Base-by-base conservation (phyloP, 2,113 vertebrate genomes). In the Speoplatyrhinus poulsoni region DNA sequence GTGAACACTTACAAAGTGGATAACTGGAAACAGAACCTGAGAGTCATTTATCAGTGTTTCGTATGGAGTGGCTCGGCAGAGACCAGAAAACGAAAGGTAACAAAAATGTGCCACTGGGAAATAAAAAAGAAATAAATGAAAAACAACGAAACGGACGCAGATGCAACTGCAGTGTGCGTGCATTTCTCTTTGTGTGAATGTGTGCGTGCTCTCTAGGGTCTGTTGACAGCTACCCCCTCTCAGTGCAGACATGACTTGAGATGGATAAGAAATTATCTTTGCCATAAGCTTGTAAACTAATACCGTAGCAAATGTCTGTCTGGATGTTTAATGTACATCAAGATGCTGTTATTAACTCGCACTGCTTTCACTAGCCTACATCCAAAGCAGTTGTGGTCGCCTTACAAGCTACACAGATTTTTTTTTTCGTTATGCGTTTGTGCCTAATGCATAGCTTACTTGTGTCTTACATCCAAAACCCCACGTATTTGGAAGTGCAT, bases 11-110 rank as follows among this genome's bases (percentile, higher is more conserved):
- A 95, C 92, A 98, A 98, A 92, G 96, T 96, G 95, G 96, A 98
- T 87, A 97, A 97, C 92, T 98, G 96, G 96, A 96, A 96, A 92
- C 96, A 97, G 93, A 98, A 97, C 91, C 95, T 98, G 86, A 92
- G 96, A 72, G 94, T 96, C 54, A 97, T 98, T 79, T 98, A 98
- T 91, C 96, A 97, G 90, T 97, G 96, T 86, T 98, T 98, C 93
- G 96, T 98, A 79, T 98, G 96, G 96, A 96, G 94, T 84, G 96
- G 95, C 60, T 95, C 96, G 50, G 94, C 93, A 8, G 96, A 98
- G 93, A 96, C 95, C 91, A 95, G 96, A 91, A 96, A 96, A 92
- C 94, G 95, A 85, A 98, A 98, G 96, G 96, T 96, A 94, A 93
- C 9, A 50, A 50, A 4, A 77, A 68, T 81, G 62, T 72, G 62